Evolutionary conservation across 1,140 invertebrate species (phyloP).

Genomic region (Tetragonula clypearis): DNA sequence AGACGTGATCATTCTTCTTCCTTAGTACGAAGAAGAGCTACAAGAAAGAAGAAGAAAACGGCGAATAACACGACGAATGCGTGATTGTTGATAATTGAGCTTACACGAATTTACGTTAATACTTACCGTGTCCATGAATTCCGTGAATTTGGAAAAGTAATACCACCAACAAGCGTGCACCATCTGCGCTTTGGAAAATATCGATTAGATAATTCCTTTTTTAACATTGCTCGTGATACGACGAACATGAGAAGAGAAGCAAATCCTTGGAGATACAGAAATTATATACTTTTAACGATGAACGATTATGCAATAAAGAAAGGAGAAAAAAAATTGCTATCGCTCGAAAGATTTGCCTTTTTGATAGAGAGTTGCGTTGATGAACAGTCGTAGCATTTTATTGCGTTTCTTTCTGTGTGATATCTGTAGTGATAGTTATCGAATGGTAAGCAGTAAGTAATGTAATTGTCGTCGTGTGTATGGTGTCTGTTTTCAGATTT

Average conservation of each 20-base stretch:
- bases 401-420: not conserved
- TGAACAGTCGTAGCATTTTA: not conserved
- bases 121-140: constrained; percentile 98
- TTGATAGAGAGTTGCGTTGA: not conserved
- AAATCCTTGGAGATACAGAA: constrained; percentile 17
- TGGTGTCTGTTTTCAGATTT: constrained; percentile 5
- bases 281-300: not conserved
- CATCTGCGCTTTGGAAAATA: constrained; percentile 86
- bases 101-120: not conserved
- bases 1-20: constrained; percentile 96
- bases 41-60: constrained; percentile 60
- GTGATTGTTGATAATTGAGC: not conserved
- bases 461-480: constrained; percentile 26
- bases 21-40: constrained; percentile 96
- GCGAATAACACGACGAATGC: not conserved
- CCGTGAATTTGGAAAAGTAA: constrained; percentile 97
- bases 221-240: not conserved
- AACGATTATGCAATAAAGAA: not conserved
- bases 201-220: constrained; percentile 47
- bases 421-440: not conserved
- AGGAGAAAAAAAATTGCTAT: not conserved
- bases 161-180: constrained; percentile 98
- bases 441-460: not conserved
- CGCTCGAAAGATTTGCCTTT: constrained; percentile 25
- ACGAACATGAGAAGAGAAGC: not conserved